A percentile compares a stretch with the other conserved stretches of the same genome.
Evolutionary conservation across 2,113 vertebrate species (phyloP).

Genomic region (Sander lucioperca): DNA sequence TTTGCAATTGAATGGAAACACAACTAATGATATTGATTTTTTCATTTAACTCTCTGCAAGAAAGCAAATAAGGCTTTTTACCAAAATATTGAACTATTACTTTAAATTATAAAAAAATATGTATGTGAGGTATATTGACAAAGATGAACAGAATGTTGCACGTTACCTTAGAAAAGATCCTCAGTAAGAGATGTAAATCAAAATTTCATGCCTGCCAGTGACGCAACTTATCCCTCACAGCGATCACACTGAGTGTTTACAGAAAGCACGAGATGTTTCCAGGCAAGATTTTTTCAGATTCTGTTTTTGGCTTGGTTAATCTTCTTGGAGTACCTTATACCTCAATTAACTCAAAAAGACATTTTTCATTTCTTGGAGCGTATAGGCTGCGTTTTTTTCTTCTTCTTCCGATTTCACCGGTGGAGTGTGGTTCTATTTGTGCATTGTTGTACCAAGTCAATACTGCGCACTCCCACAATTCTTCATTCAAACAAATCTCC

Average conservation of each 20-base stretch:
- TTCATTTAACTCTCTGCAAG: neutral
- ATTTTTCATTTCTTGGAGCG: slow-evolving; percentile 23
- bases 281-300: slow-evolving; percentile 20
- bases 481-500: slow-evolving; percentile 60
- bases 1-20: too few relatives aligned
- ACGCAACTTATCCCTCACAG: slow-evolving; percentile 18
- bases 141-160: neutral
- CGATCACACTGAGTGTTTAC: slow-evolving; percentile 36
- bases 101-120: slow-evolving; percentile 7
- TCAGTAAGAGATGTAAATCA: slow-evolving; percentile 42
- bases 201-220: slow-evolving; percentile 42
- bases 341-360: slow-evolving; percentile 28
- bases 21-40: neutral
- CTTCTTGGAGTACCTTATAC: slow-evolving; percentile 16
- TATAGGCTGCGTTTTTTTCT: neutral
- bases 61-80: slow-evolving; percentile 13
- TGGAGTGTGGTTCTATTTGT: slow-evolving; percentile 47
- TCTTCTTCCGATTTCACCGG: neutral
- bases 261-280: slow-evolving; percentile 28
- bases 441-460: slow-evolving; percentile 51
- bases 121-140: neutral
- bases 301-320: slow-evolving; percentile 31
- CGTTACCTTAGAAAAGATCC: slow-evolving; percentile 39
- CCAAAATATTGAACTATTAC: slow-evolving; percentile 13
- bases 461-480: slow-evolving; percentile 42